phyloP scores from a whole-genome alignment of 1,140 invertebrate genomes.

The Drosophila lacteicornis region DNA sequence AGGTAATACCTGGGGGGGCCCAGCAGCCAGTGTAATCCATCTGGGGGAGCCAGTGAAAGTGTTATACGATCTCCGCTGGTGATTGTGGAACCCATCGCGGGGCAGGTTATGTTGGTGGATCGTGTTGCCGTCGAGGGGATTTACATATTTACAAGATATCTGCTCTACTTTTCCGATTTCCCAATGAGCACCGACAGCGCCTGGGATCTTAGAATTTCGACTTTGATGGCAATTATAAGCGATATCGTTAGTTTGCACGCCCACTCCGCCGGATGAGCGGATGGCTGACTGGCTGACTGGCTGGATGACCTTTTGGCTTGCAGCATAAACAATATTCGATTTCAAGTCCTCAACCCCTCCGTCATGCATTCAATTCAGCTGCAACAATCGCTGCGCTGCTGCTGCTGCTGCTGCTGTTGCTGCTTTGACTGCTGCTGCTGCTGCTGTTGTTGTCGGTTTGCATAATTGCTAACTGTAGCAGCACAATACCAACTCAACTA shows the following conservation, averaged over 20 bases:
- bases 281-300: conserved; percentile 1
- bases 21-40: conserved; percentile 11
- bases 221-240: conserved; percentile 24
- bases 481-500: conserved; percentile 46
- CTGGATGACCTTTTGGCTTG: conserved; percentile 61
- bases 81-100: conserved; percentile 49
- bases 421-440: conserved; percentile 19
- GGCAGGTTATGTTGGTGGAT: conserved; percentile 39
- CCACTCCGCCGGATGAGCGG: conserved; percentile 46
- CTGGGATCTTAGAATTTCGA: conserved; percentile 24
- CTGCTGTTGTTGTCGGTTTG: conserved; percentile 51
- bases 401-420: conserved; percentile 16
- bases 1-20: conserved; percentile 9
- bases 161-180: conserved; percentile 19
- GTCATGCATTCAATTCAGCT: conserved; percentile 67
- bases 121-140: background rate
- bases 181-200: conserved; percentile 1
- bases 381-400: conserved; percentile 57
- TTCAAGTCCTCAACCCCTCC: conserved; percentile 58
- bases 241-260: conserved; percentile 71
- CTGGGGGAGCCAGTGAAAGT: conserved; percentile 42
- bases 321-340: conserved; percentile 69
- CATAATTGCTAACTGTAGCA: conserved; percentile 80
- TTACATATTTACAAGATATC: background rate
- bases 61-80: conserved; percentile 33